Evolutionary conservation across 2,888 invertebrate genomes (phyloP).

Genomic region (Tethea ocularis): DNA sequence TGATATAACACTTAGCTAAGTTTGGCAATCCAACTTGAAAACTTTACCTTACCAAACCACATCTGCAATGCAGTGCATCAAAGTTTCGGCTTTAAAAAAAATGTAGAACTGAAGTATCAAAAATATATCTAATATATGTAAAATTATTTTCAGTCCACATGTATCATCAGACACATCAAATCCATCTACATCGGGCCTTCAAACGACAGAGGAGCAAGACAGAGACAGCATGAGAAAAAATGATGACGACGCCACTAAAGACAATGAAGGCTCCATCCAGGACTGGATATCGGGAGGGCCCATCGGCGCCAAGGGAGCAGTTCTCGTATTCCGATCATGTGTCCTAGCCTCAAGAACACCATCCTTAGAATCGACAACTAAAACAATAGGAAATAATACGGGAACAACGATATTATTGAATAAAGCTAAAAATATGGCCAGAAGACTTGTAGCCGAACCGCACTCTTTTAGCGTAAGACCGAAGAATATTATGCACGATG

Average conservation of each 20-base stretch:
- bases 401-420: constrained; percentile 72
- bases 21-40: background rate
- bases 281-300: constrained; percentile 85
- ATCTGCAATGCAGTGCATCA: background rate
- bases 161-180: constrained; percentile 72
- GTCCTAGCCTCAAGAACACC: constrained; percentile 80
- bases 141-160: constrained; percentile 72
- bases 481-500: constrained; percentile 78
- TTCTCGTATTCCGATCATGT: constrained; percentile 87
- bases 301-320: constrained; percentile 85
- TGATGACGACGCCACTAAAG: constrained; percentile 58
- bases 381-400: constrained; percentile 69
- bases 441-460: constrained; percentile 70
- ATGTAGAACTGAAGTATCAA: background rate
- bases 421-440: constrained; percentile 78
- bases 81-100: background rate
- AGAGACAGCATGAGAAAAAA: constrained; percentile 73
- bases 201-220: constrained; percentile 44
- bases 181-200: constrained; percentile 79
- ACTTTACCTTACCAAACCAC: background rate
- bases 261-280: constrained; percentile 61
- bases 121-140: background rate
- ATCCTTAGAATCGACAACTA: constrained; percentile 75
- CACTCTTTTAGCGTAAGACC: constrained; percentile 68
- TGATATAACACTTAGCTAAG: background rate